Conservation (phyloP, 2,797 vertebrate species). For the Melanotaenia trifasciata region DNA sequence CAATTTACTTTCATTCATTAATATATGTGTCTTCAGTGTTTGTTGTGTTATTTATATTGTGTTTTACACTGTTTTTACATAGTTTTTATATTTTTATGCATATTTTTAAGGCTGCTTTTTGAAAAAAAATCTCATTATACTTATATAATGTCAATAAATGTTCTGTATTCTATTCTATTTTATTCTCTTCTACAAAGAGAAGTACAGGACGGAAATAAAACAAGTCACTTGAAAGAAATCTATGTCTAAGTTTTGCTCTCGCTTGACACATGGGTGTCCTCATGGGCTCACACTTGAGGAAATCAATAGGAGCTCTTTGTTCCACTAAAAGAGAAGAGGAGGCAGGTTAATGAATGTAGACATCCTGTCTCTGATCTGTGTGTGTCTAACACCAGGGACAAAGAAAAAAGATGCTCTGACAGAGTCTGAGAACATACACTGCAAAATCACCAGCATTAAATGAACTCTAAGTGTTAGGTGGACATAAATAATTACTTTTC, state of each 20-base stretch:
- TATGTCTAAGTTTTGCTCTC: slow-evolving; percentile 11
- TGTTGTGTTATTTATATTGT: no score
- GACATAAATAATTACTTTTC: no score
- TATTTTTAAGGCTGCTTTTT: no score
- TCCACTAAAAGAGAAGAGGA: slow-evolving; percentile 16
- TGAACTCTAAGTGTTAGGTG: slow-evolving; percentile 1
- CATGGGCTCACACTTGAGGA: slow-evolving; percentile 15
- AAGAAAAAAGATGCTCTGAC: slow-evolving; percentile 14
- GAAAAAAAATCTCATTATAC: no score
- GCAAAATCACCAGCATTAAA: no score
- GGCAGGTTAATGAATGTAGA: slow-evolving; percentile 27
- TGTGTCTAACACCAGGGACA: slow-evolving; percentile 14
- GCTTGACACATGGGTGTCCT: slow-evolving; percentile 11
- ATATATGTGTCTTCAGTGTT: no score
- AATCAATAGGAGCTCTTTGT: slow-evolving; percentile 45
- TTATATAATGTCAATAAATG: no score
- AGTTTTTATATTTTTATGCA: no score
- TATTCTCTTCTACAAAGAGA: neutral
- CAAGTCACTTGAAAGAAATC: slow-evolving; percentile 1
- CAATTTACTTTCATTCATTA: no score
- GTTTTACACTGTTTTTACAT: neutral
- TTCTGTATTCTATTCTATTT: no score
- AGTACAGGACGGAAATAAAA: slow-evolving; percentile 12
- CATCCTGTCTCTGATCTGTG: slow-evolving; percentile 14
- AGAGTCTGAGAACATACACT: slow-evolving; percentile 1